Evolutionary conservation across 2,888 invertebrate species (phyloP).

Genomic region (Ephialtes manifestator): DNA sequence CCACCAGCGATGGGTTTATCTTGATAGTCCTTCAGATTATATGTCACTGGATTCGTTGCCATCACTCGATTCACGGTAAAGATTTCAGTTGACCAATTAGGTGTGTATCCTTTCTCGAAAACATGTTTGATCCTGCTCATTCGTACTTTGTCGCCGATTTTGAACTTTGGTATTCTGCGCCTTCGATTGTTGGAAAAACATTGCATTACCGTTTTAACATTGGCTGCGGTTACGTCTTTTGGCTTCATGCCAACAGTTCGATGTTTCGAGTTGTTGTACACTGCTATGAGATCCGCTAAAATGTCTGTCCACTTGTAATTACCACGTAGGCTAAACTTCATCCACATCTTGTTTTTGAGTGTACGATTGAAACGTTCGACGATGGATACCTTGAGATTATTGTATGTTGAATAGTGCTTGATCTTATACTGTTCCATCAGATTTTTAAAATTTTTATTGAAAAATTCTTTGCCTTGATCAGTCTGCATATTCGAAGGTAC

Average conservation of each 20-base stretch:
- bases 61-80: constrained; percentile 74
- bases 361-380: constrained; percentile 76
- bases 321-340: constrained; percentile 57
- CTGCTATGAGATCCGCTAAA: constrained; percentile 49
- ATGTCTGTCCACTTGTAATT: constrained; percentile 69
- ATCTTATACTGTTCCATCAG: constrained; percentile 60
- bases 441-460: constrained; percentile 59
- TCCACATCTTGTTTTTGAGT: constrained; percentile 69
- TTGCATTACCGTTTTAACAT: too few species aligned
- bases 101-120: constrained; percentile 71
- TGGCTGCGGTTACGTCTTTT: constrained; percentile 78
- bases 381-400: constrained; percentile 76
- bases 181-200: too few species aligned
- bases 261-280: constrained; percentile 81
- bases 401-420: constrained; percentile 68
- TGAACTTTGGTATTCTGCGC: too few species aligned
- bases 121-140: constrained; percentile 77
- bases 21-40: constrained; percentile 76
- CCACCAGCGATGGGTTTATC: constrained; percentile 74
- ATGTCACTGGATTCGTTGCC: constrained; percentile 77
- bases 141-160: too few species aligned
- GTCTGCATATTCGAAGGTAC: constrained; percentile 63
- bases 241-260: constrained; percentile 80
- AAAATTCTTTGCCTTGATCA: constrained; percentile 67
- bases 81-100: constrained; percentile 81